Base-by-base conservation (phyloP, 2,888 invertebrate species). In the Tortrix viridana region DNA sequence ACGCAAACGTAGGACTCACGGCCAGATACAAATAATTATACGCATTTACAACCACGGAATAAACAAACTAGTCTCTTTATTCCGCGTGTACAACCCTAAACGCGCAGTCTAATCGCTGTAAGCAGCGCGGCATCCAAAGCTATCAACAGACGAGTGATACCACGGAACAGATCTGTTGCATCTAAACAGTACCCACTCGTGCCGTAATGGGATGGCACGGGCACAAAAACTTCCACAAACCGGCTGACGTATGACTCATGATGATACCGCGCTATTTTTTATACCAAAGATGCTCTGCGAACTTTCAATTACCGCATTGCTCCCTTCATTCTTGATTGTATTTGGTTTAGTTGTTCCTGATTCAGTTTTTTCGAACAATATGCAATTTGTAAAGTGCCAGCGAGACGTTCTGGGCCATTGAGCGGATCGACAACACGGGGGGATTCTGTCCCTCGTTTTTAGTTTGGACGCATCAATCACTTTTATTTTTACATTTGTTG, bases 391-490 rank as follows among this genome's bases (percentile, higher is more conserved):
- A 74, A 32, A 72, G 71, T 73, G 76, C 77, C 77, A 74, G 65
- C 66, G 48, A 47, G 66, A 60, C 66, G 48, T 64, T 67, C 65
- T 61, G 53, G 63, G 52, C 46, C 60, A 65, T 48, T 60, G 62
- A 65, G 60, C 65, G 60, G 61, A 60, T 67, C 68, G 70, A 68
- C 69, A 65, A 67, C 71, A 69, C 68, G 66, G 69, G 68, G 65
- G 66, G 67, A 77, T 77, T 73, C 73, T 74, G 73, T 73, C 74
- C 71, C 70, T 69, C 59, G 69, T 75, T 76, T 77, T 76, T 73
- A 74, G 74, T 74, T 75, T 75, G 70, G 71, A 76, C 67, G 69
- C 73, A 80, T 81, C 77, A 77, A 80, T 82, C 81, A 79, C 55
- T 74, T 73, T 69, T 65, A 61, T 60, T 61, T 67, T 67, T 63